These are phyloP conservation scores for Acheta domesticus DNA, from an alignment of 2,888 invertebrate species.

Conservation along the genomic window DNA sequence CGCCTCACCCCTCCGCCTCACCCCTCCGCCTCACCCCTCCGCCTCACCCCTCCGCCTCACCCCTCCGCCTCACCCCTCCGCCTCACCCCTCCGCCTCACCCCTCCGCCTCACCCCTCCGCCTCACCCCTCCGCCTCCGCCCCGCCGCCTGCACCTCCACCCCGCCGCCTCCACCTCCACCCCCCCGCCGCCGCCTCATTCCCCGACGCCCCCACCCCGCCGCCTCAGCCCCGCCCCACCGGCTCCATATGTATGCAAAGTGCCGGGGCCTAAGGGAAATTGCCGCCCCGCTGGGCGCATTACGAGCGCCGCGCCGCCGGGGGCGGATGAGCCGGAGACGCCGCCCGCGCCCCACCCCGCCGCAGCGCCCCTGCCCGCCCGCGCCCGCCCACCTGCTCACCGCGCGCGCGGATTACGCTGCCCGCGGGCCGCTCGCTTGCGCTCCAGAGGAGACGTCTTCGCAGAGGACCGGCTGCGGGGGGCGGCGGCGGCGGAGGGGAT, in stretches of 20 bases:
- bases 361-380: too few species aligned
- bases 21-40: neutral
- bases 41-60: neutral
- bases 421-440: too few species aligned
- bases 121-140: neutral
- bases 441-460: too few species aligned
- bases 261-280: conserved; percentile 11
- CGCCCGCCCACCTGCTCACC: too few species aligned
- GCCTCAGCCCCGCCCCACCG: neutral
- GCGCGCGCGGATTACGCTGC: too few species aligned
- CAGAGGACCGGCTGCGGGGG: neutral
- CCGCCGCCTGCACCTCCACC: neutral
- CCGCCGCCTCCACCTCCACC: neutral
- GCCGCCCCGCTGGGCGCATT: conserved; percentile 9
- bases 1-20: neutral
- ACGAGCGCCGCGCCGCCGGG: neutral
- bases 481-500: neutral
- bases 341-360: neutral
- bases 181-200: neutral
- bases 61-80: neutral
- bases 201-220: neutral
- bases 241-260: conserved; percentile 18
- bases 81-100: neutral
- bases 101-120: neutral
- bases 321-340: neutral